phyloP scores from a whole-genome alignment of 2,797 vertebrate genomes.

The Champsocephalus esox region DNA sequence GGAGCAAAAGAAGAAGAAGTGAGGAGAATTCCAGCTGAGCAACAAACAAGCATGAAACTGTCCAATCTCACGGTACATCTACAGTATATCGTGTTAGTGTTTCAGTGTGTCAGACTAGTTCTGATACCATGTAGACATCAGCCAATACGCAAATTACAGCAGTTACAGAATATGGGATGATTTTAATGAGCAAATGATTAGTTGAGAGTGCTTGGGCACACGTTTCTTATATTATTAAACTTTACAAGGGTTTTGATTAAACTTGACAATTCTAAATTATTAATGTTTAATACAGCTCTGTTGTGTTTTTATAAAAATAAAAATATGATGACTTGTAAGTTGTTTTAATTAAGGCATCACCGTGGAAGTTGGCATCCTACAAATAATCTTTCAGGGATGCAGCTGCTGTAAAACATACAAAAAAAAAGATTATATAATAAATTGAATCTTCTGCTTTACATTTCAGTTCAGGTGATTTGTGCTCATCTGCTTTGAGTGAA shows the following conservation, averaged over 20 bases:
- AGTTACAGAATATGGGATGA: background rate
- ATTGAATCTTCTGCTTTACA: background rate
- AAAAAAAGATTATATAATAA: background rate
- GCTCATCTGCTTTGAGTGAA: constrained; percentile 13
- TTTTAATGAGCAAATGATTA: background rate
- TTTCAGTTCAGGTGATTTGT: constrained; percentile 9
- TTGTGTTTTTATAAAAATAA: background rate
- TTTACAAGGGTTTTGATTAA: background rate
- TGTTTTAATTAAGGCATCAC: background rate
- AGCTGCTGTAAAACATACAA: background rate
- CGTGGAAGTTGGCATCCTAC: background rate
- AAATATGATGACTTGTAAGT: background rate
- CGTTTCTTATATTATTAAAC: background rate
- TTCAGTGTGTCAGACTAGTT: background rate
- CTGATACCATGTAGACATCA: background rate
- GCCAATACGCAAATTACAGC: background rate
- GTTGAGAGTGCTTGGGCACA: background rate
- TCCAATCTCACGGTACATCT: background rate
- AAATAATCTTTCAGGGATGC: constrained; percentile 1
- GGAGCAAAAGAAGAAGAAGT: background rate
- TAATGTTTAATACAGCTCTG: background rate
- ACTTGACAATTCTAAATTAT: background rate
- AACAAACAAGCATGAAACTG: constrained; percentile 10
- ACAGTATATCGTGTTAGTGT: background rate
- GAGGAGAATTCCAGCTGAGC: background rate